Base-by-base conservation (phyloP, 2,888 invertebrate species). In the Amblyjoppa fuscipennis region DNA sequence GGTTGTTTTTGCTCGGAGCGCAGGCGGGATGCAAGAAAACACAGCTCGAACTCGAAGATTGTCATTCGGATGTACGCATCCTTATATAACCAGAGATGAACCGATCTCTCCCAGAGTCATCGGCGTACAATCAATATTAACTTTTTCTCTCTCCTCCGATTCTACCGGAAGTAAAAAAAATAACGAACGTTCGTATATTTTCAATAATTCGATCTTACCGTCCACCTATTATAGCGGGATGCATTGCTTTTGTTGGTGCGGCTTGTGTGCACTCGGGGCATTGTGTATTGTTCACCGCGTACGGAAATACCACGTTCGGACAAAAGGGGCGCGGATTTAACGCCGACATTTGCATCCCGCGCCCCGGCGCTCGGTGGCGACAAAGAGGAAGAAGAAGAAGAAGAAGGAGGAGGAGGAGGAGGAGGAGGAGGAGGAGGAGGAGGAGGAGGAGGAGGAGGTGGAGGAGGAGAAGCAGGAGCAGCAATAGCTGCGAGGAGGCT, bases 201-300 rank as follows among this genome's bases (percentile, higher is more conserved):
- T 71, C 70, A 71, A 80, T 77, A 85, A 85, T 87, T 82, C 71
- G 81, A 87, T 88, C 85, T 82, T 38, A 13, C 61, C 3, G 56
- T 7, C 7, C 59, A 49, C 49, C 66, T 59, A 78, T 78, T 73
- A 77, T 31, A 45, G 77, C 59, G 6, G 68, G 20, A 51, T 20
- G 59, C 66, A 69, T 69, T 56, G 41, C 49, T 66, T 81, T 77
- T 51, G 77, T 45, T 78, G 41, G 79, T 49, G 64, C 53, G 64
- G 76, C 49, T 69, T 45, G 51, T 79, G 51, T 69, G 74, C 82
- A 74, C 83, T 85, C 61, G 82, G 79, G 56, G 87, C 87, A 88
- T 88, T 88, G 87, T 88, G 87, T 87, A 89, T 89, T 89, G 89
- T 89, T 86, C 79, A 51, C 85, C 87, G 82, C 64, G 85, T 88